Evolutionary conservation across 2,888 invertebrate genomes (phyloP), one percentile per base, ranked within the genome.

Genomic region (Odontocolon sp.): DNA sequence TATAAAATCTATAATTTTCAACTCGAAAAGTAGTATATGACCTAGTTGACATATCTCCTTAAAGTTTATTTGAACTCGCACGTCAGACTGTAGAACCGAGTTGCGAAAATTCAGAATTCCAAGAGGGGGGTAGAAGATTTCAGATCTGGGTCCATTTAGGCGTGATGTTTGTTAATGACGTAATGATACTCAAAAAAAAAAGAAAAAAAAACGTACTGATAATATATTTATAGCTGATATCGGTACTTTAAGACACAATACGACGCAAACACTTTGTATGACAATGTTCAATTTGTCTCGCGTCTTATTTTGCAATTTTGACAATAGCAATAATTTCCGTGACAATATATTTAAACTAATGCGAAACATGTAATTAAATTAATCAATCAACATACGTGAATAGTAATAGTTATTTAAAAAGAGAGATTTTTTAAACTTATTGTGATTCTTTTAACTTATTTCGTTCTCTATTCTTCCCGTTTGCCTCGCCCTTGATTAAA

Each of bases 141-240:
- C 11, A 31, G 31, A 38, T 38, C 56, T 2, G 14, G 18, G 31
- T 18, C 23, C n/a, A 33, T 61, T 45, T 61, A 2, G 18, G 31
- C n/a, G 11, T 16, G 28, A 59, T 16, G 16, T 9, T 45, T 18
- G 18, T 21, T 21, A 42, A 11, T n/a, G 31, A 11, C 61, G 61
- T 42, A 42, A 31, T 45, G 11, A 11, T 31, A 21, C 18, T 31
- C 4, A 2, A 21, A 21, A 45, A 61, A 45, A 45, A 31, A 31
- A 16, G 1, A 5, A 28, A 21, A 14, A 45, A 11, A 28, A 5
- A 31, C 21, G 11, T 3, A 6, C 6, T 33, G 61, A 61, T 45
- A 61, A 61, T 28, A n/a, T 45, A 45, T 45, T 45, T 42, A 61
- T 61, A 45, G n/a, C 11, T 61, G 45, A 40, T 61, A 61, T 61